These are phyloP conservation scores for Oopsacas minuta DNA, from an alignment of 37 sponge, comb jelly and placozoan species.

Conservation along the genomic window DNA sequence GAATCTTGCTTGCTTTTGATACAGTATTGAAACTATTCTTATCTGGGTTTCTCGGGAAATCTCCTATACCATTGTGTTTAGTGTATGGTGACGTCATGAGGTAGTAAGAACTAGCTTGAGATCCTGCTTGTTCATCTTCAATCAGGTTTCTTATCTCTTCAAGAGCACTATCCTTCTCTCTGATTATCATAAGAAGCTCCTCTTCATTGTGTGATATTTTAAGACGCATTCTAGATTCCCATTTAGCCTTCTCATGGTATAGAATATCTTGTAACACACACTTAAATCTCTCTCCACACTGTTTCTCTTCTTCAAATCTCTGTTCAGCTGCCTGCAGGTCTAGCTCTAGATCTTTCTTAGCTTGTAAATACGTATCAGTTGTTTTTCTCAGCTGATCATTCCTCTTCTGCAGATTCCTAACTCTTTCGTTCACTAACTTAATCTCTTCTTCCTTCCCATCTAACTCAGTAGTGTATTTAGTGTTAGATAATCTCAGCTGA, in stretches of 20 bases:
- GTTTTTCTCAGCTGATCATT: constrained; percentile 36
- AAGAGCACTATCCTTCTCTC: not conserved
- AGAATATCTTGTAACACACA: not conserved
- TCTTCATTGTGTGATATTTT: not conserved
- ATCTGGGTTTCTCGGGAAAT: not conserved
- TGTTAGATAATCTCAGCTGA: not conserved
- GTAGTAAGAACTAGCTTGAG: not conserved
- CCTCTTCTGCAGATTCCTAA: constrained; percentile 13
- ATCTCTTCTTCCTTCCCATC: not conserved
- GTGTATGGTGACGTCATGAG: not conserved
- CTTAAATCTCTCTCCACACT: constrained; percentile 23
- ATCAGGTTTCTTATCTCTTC: not conserved
- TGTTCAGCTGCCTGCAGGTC: constrained; percentile 26
- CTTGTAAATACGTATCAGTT: constrained; percentile 28
- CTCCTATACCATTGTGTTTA: not conserved
- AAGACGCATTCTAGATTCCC: not conserved
- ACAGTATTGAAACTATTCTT: not conserved
- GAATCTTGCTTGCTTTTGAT: not conserved
- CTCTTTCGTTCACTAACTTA: constrained; percentile 29
- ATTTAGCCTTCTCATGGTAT: constrained; percentile 3
- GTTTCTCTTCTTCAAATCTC: constrained; percentile 11
- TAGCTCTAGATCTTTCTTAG: constrained; percentile 44
- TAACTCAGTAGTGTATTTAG: not conserved
- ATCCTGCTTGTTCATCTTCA: not conserved
- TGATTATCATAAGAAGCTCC: not conserved